Evolutionary conservation across 2,797 vertebrate species (phyloP).

Genomic region (Aphelocoma californica): DNA sequence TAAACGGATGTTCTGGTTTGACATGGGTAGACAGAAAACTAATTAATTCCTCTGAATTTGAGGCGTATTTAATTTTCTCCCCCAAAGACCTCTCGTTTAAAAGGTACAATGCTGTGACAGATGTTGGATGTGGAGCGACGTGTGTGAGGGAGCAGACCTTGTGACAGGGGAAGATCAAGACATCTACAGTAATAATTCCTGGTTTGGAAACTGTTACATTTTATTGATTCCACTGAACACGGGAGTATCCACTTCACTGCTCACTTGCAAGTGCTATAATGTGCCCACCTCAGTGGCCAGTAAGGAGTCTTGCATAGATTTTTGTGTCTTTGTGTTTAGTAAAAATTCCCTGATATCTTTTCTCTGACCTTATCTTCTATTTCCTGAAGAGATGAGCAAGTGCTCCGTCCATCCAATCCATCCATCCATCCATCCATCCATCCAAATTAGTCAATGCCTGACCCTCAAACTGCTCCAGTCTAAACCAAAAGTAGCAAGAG

Average conservation of each 20-base stretch:
- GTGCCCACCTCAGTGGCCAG: background rate
- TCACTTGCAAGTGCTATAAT: background rate
- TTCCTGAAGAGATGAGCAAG: background rate
- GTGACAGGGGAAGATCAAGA: background rate
- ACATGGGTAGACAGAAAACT: slow-evolving; percentile 63
- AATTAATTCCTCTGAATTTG: slow-evolving; percentile 67
- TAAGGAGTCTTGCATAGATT: background rate
- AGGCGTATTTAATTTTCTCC: slow-evolving; percentile 62
- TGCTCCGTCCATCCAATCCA: background rate
- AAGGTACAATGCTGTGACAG: slow-evolving; percentile 24
- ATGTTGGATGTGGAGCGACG: background rate
- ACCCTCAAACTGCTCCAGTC: background rate
- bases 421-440: background rate
- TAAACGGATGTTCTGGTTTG: slow-evolving; percentile 37
- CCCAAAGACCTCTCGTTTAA: slow-evolving; percentile 47
- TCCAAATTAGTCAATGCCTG: background rate
- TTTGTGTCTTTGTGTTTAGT: background rate
- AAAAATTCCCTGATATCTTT: background rate
- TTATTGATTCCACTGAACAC: background rate
- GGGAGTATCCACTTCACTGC: background rate
- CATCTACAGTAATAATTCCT: background rate
- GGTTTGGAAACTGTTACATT: background rate
- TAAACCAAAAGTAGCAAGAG: background rate
- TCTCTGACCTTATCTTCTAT: background rate
- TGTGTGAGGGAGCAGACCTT: background rate